Base-by-base conservation (phyloP, 2,113 vertebrate genomes). In the Puma concolor region DNA sequence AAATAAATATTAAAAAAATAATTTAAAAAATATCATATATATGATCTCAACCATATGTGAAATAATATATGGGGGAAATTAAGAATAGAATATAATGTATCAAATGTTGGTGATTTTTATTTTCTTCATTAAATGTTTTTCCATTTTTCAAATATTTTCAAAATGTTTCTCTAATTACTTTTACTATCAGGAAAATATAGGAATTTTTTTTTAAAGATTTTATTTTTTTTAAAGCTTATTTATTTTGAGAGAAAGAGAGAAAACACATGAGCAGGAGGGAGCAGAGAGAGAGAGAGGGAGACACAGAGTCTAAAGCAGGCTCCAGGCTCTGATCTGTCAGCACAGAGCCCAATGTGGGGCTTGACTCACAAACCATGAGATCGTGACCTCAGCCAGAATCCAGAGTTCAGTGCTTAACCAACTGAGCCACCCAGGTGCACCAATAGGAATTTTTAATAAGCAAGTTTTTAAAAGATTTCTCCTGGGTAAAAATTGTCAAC, bases 391-490 rank as follows among this genome's bases (percentile, higher is more conserved):
- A 44, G 44, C 44, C 8, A 44, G 44, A 44, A 44, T 44, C 44
- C 44, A 44, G 44, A 44, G 44, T 44, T 44, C 44, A 23, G 8
- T 17, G 54, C 2, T 60, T 60, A 60, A 60, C 57, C 19, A 21
- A 60, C 57, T 60, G 57, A 60, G 57, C 21, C 57, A 60, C 57
- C 54, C 57, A 60, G 57, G 57, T 60, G 21, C 57, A 60, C 57
- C 57, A 21, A 60, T 69, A 63, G 48, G 23, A 74, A 93, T 86
- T 95, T 96, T 95, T 93, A 67, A 52, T 84, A 69, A 88, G 48
- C 48, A 88, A 33, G 14, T 60, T 95, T 95, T 88, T 29, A 67
- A 88, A 74, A 90, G 4, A 48, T 95, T 88, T 94, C 27, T 88
- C n/a, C 48, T 76, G 33, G 31, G 50, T 36, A 74, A 83, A 97